phyloP scores from a whole-genome alignment of 2,888 invertebrate species.

The Nomada ferruginata region DNA sequence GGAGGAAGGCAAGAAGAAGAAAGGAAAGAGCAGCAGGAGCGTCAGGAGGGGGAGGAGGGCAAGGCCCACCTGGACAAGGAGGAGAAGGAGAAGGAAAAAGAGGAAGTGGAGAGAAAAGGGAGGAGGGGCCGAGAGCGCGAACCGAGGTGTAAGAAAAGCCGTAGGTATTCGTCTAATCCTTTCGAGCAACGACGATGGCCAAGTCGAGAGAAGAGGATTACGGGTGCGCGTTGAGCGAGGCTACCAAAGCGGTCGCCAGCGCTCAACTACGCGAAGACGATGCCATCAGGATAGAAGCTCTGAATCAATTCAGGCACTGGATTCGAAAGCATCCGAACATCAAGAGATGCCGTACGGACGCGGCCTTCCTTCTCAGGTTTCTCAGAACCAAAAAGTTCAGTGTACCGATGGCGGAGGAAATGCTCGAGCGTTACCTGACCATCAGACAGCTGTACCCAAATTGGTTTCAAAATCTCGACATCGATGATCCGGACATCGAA shows the following conservation, averaged over 20 bases:
- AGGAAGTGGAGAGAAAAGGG: too few relatives aligned
- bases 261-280: conserved; percentile 92
- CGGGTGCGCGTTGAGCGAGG: conserved; percentile 72
- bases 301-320: conserved; percentile 93
- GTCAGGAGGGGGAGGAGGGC: background rate
- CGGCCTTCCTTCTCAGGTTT: conserved; percentile 92
- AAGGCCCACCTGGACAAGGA: background rate
- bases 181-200: conserved; percentile 32
- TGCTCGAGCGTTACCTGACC: conserved; percentile 94
- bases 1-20: background rate
- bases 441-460: conserved; percentile 93
- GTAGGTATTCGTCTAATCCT: background rate
- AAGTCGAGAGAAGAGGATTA: conserved; percentile 63
- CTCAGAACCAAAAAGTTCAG: conserved; percentile 95
- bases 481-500: conserved; percentile 91
- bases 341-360: conserved; percentile 92
- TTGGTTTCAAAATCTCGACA: conserved; percentile 93
- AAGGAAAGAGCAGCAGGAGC: background rate
- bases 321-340: conserved; percentile 93
- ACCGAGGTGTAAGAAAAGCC: conserved; percentile 10
- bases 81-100: conserved; percentile 1
- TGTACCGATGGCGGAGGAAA: conserved; percentile 93
- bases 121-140: conserved; percentile 5
- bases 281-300: conserved; percentile 89
- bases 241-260: conserved; percentile 74